Evolutionary conservation across 1,140 invertebrate genomes (phyloP), one percentile per base, ranked within the genome.

Genomic region (Megathymus violae): DNA sequence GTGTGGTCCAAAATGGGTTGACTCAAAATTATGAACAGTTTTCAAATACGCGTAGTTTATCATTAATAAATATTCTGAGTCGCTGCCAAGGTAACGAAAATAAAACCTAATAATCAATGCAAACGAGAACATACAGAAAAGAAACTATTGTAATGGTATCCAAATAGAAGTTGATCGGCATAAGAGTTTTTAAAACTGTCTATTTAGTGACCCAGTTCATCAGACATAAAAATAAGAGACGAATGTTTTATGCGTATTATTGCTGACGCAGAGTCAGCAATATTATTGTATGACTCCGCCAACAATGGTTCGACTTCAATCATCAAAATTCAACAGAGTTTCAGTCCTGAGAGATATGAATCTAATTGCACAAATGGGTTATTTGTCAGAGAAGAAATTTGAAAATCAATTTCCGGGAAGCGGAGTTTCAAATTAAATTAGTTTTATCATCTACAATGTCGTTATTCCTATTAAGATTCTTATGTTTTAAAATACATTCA

Each of bases 301-400:
- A 10, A 56, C 36, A 56, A 43, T 56, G 38, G 38, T n/a, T 56
- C 10, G 51, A 44, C 41, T 58, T 58, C 52, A 44, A 34, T 58
- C 52, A 44, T 56, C 25, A 22, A 54, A 56, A 25, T 43, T 31
- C 9, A 56, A 25, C 10, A 15, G 13, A 31, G 5, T 41, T 44
- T 7, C 22, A 15, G 22, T 44, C 14, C 52, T 44, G 4, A 31
- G 52, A 41, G 51, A 58, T 44, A 58, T 58, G 19, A 17, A 58
- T 15, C 10, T 58, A 34, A 44, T 44, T 54, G 36, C 15, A 25
- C 36, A 38, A 41, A 54, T 54, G n/a, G 22, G 11, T 41, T 41
- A 36, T 36, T 47, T 14, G 27, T 36, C 34, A 36, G n/a, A 9
- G 46, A 14, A 11, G 11, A 25, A 47, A 47, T 48, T 48, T 48